phyloP scores from a whole-genome alignment of 2,113 vertebrate genomes.

The Campylomormyrus tamandua region DNA sequence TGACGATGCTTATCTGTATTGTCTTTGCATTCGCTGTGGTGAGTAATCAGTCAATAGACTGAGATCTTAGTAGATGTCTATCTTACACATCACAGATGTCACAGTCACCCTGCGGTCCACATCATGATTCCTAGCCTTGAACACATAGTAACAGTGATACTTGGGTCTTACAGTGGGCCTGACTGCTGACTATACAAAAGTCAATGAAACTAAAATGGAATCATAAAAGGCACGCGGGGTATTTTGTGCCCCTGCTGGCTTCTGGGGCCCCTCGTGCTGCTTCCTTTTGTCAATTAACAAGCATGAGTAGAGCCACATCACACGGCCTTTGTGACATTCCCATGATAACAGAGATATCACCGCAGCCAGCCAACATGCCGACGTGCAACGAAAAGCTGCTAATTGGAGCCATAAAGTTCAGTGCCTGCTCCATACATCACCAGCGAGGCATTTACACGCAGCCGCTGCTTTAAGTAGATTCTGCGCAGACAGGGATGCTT shows the following conservation, averaged over 20 bases:
- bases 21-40: background rate
- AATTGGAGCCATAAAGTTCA: background rate
- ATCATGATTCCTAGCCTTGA: background rate
- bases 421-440: background rate
- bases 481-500: background rate
- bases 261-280: background rate
- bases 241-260: background rate
- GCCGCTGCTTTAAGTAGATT: background rate
- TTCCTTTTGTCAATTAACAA: background rate
- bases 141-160: background rate
- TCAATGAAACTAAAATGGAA: background rate
- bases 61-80: background rate
- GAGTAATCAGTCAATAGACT: background rate
- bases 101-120: background rate
- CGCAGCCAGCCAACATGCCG: background rate
- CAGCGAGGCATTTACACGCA: background rate
- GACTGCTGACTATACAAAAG: background rate
- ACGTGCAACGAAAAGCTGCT: background rate
- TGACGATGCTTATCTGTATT: background rate
- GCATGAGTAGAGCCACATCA: too few relatives aligned
- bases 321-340: background rate
- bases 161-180: background rate
- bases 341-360: background rate
- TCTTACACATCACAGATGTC: background rate
- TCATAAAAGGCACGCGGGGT: background rate